Percentiles rank a stretch among this genome's conserved stretches.
phyloP scores from a whole-genome alignment of 2,113 vertebrate species.

The Tichodroma muraria region DNA sequence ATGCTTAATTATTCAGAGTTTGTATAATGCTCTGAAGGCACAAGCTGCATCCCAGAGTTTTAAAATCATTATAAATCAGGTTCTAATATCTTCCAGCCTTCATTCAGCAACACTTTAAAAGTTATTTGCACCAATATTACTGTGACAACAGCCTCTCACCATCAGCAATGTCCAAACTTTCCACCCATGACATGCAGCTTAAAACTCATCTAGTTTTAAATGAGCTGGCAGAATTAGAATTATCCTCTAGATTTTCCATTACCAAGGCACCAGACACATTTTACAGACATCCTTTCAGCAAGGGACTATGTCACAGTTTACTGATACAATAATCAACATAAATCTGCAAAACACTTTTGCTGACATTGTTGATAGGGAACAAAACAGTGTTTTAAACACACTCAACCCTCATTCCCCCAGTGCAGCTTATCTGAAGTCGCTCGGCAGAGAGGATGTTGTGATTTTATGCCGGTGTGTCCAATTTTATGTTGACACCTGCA shows the following conservation, averaged over 20 bases:
- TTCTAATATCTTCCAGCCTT: background rate
- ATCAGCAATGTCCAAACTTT: background rate
- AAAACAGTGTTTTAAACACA: slow-evolving; percentile 1
- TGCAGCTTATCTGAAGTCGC: background rate
- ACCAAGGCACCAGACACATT: background rate
- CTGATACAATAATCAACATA: slow-evolving; percentile 32
- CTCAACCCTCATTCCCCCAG: background rate
- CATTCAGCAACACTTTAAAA: background rate
- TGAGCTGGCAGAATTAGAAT: background rate
- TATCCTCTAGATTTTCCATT: background rate
- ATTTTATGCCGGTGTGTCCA: background rate
- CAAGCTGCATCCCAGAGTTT: background rate
- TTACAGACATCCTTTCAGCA: slow-evolving; percentile 22
- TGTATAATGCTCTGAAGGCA: background rate
- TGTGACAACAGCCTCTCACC: background rate
- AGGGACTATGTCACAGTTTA: background rate
- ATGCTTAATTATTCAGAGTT: background rate
- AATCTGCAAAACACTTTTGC: slow-evolving; percentile 26
- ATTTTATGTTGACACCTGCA: background rate
- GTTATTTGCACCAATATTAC: background rate
- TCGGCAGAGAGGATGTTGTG: background rate
- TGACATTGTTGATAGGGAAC: slow-evolving; percentile 2
- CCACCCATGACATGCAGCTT: background rate
- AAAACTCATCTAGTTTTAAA: slow-evolving; percentile 8
- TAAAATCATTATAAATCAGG: background rate